These are phyloP conservation scores for Caenorhabditis latens DNA, from an alignment of 1,140 invertebrate genomes.

Conservation along the genomic window DNA sequence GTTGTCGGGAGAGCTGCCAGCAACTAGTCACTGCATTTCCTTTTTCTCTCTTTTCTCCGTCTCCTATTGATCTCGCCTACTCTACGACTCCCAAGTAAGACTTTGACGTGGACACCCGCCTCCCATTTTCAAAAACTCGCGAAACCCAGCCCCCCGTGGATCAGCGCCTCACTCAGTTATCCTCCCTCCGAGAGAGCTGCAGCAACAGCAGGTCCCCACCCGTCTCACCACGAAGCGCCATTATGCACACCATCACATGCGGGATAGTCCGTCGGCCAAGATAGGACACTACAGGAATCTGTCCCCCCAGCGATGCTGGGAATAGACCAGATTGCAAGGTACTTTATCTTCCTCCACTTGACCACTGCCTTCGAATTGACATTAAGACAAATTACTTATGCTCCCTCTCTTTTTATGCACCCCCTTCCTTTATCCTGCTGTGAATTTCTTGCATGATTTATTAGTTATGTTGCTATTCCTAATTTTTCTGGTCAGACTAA, in stretches of 20 bases:
- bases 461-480: neutral
- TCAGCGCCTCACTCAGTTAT: conserved; percentile 54
- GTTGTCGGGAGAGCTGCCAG: conserved; percentile 26
- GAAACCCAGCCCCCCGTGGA: conserved; percentile 45
- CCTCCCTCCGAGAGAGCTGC: conserved; percentile 40
- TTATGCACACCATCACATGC: conserved; percentile 50
- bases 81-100: conserved; percentile 17
- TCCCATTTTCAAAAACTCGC: conserved; percentile 53
- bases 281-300: conserved; percentile 32
- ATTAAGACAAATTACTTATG: neutral
- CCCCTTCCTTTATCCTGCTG: neutral
- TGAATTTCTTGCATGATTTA: neutral
- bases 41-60: conserved; percentile 19
- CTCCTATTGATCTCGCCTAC: conserved; percentile 15
- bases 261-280: conserved; percentile 55
- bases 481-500: neutral
- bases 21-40: conserved; percentile 29
- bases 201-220: conserved; percentile 26
- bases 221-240: neutral
- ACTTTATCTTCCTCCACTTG: conserved; percentile 4
- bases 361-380: conserved; percentile 10
- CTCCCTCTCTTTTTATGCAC: neutral
- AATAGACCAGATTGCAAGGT: conserved; percentile 78
- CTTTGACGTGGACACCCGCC: conserved; percentile 49
- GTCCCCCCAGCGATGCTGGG: conserved; percentile 70